Percentiles rank a stretch among this genome's conserved stretches.
Evolutionary conservation across 2,113 vertebrate genomes (phyloP).

Genomic region (Oplegnathus fasciatus): DNA sequence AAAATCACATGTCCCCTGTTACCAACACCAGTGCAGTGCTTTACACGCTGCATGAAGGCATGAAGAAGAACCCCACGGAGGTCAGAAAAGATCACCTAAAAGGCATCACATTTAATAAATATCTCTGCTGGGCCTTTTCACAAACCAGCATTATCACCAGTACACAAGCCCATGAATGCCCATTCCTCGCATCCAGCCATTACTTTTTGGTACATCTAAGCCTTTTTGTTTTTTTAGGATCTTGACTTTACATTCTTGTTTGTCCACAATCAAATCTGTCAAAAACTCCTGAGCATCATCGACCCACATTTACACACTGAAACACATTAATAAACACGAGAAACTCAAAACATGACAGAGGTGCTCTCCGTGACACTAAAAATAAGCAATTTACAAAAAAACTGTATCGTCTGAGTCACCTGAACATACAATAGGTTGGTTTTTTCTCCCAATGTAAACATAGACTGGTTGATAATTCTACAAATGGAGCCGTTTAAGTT

Average conservation of each 20-base stretch:
- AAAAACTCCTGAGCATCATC: slow-evolving; percentile 73
- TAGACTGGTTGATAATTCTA: slow-evolving; percentile 59
- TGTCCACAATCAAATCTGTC: slow-evolving; percentile 81
- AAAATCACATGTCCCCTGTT: not conserved
- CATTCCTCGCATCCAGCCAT: not conserved
- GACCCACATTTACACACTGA: slow-evolving; percentile 50
- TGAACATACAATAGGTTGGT: slow-evolving; percentile 35
- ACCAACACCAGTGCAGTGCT: slow-evolving; percentile 16
- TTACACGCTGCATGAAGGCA: not conserved
- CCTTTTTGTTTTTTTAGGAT: slow-evolving; percentile 22
- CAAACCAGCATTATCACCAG: slow-evolving; percentile 19
- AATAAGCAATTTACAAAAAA: slow-evolving; percentile 64
- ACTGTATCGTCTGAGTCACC: slow-evolving; percentile 36
- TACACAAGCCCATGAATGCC: slow-evolving; percentile 36
- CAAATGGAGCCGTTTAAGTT: slow-evolving; percentile 42
- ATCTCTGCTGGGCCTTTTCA: slow-evolving; percentile 49
- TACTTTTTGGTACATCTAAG: slow-evolving; percentile 43
- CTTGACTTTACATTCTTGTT: slow-evolving; percentile 77
- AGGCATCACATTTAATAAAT: slow-evolving; percentile 79
- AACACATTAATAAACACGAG: slow-evolving; percentile 49
- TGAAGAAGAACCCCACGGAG: slow-evolving; percentile 6
- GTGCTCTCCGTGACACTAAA: slow-evolving; percentile 30
- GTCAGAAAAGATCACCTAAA: slow-evolving; percentile 38
- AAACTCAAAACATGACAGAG: slow-evolving; percentile 40
- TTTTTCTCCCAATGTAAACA: slow-evolving; percentile 74